Conservation (phyloP, 2,113 vertebrate species). For the Gambusia holbrooki region DNA sequence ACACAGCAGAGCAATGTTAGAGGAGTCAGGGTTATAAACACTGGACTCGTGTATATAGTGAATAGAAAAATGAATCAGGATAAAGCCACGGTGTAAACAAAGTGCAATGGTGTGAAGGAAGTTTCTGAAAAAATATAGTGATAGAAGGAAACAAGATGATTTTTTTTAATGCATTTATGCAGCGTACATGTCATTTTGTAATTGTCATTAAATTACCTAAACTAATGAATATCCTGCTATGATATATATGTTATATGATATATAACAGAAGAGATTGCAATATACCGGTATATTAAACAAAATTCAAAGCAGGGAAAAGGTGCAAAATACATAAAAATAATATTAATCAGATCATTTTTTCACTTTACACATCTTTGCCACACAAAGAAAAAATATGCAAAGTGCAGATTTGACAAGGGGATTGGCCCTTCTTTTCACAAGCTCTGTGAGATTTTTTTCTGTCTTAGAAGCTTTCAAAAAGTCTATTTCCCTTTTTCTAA, state of each 20-base stretch:
- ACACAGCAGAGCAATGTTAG: constrained; percentile 56
- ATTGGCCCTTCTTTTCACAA: constrained; percentile 22
- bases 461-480: constrained; percentile 44
- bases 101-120: not conserved
- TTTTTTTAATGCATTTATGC: not conserved
- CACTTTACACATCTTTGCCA: not conserved
- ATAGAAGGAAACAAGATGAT: not conserved
- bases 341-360: not conserved
- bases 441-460: constrained; percentile 20
- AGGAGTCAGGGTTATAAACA: constrained; percentile 55
- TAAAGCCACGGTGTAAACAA: constrained; percentile 20
- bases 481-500: constrained; percentile 64
- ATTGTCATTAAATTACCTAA: not conserved
- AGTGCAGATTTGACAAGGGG: constrained; percentile 35
- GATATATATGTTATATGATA: too few relatives aligned
- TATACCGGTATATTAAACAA: not conserved
- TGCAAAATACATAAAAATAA: not conserved
- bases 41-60: constrained; percentile 51
- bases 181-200: not conserved
- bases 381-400: constrained; percentile 16
- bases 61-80: not conserved
- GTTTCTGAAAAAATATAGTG: too few relatives aligned
- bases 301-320: not conserved
- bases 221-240: not conserved
- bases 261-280: not conserved